Evolutionary conservation across 2,113 vertebrate species (phyloP), one percentile per base, ranked within the genome.

Genomic region (Cyprinodon variegatus): DNA sequence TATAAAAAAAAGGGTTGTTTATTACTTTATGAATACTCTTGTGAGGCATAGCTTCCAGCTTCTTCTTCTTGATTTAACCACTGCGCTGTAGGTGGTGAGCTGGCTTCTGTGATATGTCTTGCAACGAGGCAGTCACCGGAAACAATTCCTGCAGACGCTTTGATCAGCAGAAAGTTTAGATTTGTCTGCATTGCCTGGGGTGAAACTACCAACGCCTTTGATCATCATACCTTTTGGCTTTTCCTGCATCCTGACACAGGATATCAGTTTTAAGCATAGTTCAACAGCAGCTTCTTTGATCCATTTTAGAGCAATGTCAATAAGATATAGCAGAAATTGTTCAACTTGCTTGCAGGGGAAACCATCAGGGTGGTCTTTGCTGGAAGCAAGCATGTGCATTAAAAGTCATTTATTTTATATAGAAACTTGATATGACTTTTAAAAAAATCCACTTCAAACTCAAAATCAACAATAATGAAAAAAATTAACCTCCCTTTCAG

Each of bases 151-250:
- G 70, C 36, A 50, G 70, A 72, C 41, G n/a, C 61, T 71, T 61
- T 72, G 29, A 72, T 50, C 70, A 22, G 70, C 22, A 40, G 6
- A 63, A 72, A 64, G 61, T 63, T 72, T 72, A 39, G 70, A 20
- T 50, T 50, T 53, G 70, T 39, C 70, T 63, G 70, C 46, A 48
- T 3, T 20, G 61, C 70, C 36, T 63, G 61, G 12, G 61, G 70
- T 65, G 46, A 53, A 46, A 61, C 70, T 63, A 29, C 4, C 41
- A n/a, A 29, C 50, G 61, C 37, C 71, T 65, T 53, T 65, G 61
- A 73, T 72, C 70, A 43, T 53, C 53, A 62, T 15, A 13, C 53
- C 53, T 60, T 60, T 29, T 12, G 37, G 13, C 15, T 70, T 71
- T 62, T 15, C 37, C 20, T n/a, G 36, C 48, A 72, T 62, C 60